Percentiles rank a stretch among this genome's conserved stretches.
Conservation (phyloP, 2,113 vertebrate species). For the Oryzias curvinotus region DNA sequence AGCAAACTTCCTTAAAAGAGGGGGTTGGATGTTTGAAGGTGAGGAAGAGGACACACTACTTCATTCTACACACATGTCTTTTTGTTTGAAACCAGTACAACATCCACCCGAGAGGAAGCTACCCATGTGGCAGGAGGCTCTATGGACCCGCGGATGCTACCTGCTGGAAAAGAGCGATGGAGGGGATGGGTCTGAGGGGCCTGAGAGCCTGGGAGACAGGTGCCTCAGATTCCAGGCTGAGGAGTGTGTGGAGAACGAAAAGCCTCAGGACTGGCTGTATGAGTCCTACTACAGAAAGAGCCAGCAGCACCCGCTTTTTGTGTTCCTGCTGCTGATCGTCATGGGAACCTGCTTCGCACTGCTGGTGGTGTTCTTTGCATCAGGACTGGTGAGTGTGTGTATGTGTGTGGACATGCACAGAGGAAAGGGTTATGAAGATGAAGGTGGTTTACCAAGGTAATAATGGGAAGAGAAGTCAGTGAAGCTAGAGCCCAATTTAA, state of each 20-base stretch:
- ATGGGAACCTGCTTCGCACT: slow-evolving; percentile 95
- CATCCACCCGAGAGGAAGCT: slow-evolving; percentile 29
- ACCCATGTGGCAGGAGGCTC: slow-evolving; percentile 75
- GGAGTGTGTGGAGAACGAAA: slow-evolving; percentile 44
- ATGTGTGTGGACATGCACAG: slow-evolving; percentile 1
- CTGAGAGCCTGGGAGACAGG: slow-evolving; percentile 57
- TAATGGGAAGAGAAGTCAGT: no score
- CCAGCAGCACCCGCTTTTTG: slow-evolving; percentile 98
- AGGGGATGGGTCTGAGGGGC: slow-evolving; percentile 57
- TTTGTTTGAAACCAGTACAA: slow-evolving; percentile 10
- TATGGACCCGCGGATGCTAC: slow-evolving; percentile 73
- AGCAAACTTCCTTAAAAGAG: slow-evolving; percentile 45
- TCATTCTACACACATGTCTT: slow-evolving; percentile 10
- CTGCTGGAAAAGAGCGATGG: slow-evolving; percentile 74
- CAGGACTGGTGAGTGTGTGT: slow-evolving; percentile 85
- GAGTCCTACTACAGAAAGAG: slow-evolving; percentile 98
- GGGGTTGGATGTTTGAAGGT: neutral
- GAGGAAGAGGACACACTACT: neutral
- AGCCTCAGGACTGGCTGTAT: slow-evolving; percentile 94
- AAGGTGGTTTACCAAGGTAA: neutral
- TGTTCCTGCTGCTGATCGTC: slow-evolving; percentile 96
- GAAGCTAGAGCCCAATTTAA: no score
- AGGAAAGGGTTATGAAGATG: neutral
- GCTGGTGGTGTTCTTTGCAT: slow-evolving; percentile 94
- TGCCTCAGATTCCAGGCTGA: slow-evolving; percentile 56